Evolutionary conservation across 2,888 invertebrate genomes (phyloP), one percentile per base, ranked within the genome.

Genomic region (Callinectes sapidus): DNA sequence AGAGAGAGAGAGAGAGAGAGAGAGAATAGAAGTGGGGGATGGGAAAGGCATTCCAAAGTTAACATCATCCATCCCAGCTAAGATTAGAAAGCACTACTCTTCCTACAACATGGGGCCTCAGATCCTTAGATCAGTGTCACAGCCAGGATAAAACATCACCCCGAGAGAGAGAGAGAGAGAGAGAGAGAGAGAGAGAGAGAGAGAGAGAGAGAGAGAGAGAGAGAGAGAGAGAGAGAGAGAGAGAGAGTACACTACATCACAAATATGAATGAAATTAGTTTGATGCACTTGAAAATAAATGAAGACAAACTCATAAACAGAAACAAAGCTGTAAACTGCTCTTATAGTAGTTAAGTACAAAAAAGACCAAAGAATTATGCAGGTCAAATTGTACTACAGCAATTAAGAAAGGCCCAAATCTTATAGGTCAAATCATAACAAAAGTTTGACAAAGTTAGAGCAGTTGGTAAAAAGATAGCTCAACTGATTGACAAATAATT

Each of bases 261-360:
- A 28, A 90, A 28, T 23, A 54, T 16, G 54, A 61, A 32, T 39
- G 55, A 48, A 55, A 32, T 89, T 42, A 55, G 28, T 39, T 13
- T 89, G n/a, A 61, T 54, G 89, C 39, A 48, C 8, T 48, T 54
- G 54, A n/a, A 48, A 54, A 89, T 54, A 35, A 55, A 89, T 39
- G 48, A 48, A 48, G 88, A 54, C 16, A 2, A 61, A 71, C 10
- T 71, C 10, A 71, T 71, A 28, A 71, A 71, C 28, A n/a, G 32
- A 42, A 87, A 42, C 86, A n/a, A 54, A 48, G 87, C 71, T 71
- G 71, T 28, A 71, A 32, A 87, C n/a, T 87, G 87, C 87, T 87
- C 18, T 35, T 87, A 86, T 86, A 86, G 18, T 86, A 86, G 42
- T 10, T 86, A n/a, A 87, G 87, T 32, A 48, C 28, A 87, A 23